A percentile compares a stretch with the other conserved stretches of the same genome.
Conservation (phyloP, 2,888 invertebrate genomes). For the Yponomeuta cagnagella region DNA sequence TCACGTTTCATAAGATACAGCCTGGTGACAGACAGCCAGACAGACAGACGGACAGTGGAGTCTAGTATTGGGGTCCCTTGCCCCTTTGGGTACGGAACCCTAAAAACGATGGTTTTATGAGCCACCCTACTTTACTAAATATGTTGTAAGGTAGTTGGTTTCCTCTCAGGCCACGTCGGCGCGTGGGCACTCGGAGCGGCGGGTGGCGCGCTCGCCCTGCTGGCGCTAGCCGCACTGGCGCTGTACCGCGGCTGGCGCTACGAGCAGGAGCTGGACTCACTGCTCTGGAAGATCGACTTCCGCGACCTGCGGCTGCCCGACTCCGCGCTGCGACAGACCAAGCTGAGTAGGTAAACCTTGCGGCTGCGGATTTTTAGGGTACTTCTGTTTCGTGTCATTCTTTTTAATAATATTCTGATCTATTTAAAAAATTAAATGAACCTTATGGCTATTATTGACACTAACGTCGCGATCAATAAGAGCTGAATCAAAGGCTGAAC, state of each 20-base stretch:
- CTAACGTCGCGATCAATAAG: no score
- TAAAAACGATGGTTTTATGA: conserved; percentile 47
- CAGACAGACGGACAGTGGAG: no score
- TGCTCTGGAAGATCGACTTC: conserved; percentile 96
- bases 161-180: conserved; percentile 81
- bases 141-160: not conserved
- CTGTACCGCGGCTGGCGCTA: conserved; percentile 94
- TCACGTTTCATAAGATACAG: no score
- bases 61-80: no score
- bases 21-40: no score
- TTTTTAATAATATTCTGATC: not conserved
- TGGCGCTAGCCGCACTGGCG: conserved; percentile 83
- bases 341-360: conserved; percentile 73
- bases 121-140: conserved; percentile 36
- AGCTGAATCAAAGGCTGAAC: no score
- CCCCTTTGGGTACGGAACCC: no score
- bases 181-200: conserved; percentile 89
- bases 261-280: conserved; percentile 93
- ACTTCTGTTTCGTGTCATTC: not conserved
- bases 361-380: not conserved
- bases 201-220: conserved; percentile 82
- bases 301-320: conserved; percentile 86
- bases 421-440: not conserved
- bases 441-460: no score
- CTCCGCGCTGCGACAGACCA: conserved; percentile 60